Evolutionary conservation across 2,888 invertebrate genomes (phyloP).

Genomic region (Lypha dubia): DNA sequence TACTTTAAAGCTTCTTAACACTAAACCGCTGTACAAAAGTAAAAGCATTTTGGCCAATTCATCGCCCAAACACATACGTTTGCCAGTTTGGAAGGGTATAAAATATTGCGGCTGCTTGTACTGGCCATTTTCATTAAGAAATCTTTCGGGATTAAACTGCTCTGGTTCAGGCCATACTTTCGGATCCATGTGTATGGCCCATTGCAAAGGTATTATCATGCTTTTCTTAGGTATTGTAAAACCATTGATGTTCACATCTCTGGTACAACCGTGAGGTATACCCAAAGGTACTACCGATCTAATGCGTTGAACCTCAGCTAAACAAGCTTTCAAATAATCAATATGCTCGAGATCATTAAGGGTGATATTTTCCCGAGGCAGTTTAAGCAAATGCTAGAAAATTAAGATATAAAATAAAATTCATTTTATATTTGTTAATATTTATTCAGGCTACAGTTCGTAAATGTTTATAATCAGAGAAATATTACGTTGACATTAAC

Average conservation of each 20-base stretch:
- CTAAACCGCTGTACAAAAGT: conserved; percentile 86
- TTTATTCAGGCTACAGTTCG: too few species aligned
- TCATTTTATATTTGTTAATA: background rate
- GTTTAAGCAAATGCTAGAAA: conserved; percentile 56
- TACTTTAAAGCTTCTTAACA: conserved; percentile 86
- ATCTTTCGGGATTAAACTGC: conserved; percentile 88
- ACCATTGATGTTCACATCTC: conserved; percentile 84
- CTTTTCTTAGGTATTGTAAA: conserved; percentile 88
- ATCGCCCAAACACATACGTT: conserved; percentile 93
- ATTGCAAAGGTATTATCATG: conserved; percentile 91
- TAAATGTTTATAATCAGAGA: too few species aligned
- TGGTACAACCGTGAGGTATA: conserved; percentile 90
- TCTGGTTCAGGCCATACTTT: conserved; percentile 88
- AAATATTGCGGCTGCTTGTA: conserved; percentile 88
- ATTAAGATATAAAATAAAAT: background rate
- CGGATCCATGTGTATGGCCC: conserved; percentile 91
- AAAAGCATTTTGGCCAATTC: conserved; percentile 90
- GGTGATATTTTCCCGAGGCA: conserved; percentile 66
- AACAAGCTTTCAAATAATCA: conserved; percentile 85
- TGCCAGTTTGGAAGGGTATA: conserved; percentile 93
- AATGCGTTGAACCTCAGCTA: conserved; percentile 91
- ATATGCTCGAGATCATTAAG: conserved; percentile 79
- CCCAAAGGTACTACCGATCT: conserved; percentile 92
- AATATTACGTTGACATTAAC: too few species aligned
- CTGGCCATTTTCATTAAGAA: conserved; percentile 86